A percentile compares a stretch with the other conserved stretches of the same genome.
These are phyloP conservation scores for Pitta sordida DNA, from an alignment of 2,113 vertebrate genomes.

Conservation along the genomic window DNA sequence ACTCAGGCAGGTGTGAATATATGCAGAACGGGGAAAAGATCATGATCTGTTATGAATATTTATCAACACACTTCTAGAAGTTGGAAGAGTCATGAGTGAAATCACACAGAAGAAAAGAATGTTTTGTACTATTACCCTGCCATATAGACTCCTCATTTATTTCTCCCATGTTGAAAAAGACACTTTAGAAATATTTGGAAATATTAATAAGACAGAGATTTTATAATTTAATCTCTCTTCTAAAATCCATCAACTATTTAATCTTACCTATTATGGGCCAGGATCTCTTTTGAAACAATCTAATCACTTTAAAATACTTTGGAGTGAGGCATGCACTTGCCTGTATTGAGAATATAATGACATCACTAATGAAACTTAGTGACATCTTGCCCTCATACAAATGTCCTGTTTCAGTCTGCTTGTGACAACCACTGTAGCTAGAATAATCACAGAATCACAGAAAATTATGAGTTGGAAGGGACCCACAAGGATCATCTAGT, in stretches of 20 bases:
- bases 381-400: accelerated
- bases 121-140: neutral
- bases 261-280: neutral
- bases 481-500: too few species aligned
- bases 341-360: neutral
- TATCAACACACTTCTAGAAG: neutral
- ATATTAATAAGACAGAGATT: neutral
- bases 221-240: neutral
- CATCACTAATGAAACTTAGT: accelerated
- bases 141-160: neutral
- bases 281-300: neutral
- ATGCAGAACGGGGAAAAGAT: neutral
- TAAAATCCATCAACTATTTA: neutral
- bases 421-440: neutral
- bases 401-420: neutral
- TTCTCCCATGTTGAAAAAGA: neutral
- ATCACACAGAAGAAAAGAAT: neutral
- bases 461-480: too few species aligned
- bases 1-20: neutral
- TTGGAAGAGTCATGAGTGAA: neutral
- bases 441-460: too few species aligned
- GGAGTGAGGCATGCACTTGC: neutral
- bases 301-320: neutral
- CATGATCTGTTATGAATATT: neutral
- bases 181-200: neutral